A percentile compares a stretch with the other conserved stretches of the same genome.
Conservation (phyloP, 2,113 vertebrate genomes). For the Nannobrachium achirus region DNA sequence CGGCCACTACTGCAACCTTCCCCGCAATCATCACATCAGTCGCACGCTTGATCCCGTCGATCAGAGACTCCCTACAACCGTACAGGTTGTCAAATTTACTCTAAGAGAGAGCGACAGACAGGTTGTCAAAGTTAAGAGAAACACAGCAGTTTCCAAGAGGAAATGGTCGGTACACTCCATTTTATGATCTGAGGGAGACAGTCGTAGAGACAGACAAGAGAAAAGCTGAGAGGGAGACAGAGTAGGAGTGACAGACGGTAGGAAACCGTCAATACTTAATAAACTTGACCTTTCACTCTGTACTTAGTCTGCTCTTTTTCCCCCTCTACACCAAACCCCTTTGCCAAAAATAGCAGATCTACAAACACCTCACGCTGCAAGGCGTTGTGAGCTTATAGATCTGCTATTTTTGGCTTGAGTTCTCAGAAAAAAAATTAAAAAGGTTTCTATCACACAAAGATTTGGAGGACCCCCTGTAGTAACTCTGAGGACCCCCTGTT, state of each 20-base stretch:
- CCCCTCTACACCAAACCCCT: no score
- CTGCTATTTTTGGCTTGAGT: no score
- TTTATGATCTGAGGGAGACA: background rate
- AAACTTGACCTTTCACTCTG: no score
- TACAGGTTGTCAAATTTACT: constrained; percentile 99
- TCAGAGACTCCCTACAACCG: constrained; percentile 96
- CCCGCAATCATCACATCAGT: constrained; percentile 99
- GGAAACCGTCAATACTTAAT: no score
- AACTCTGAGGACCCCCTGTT: no score
- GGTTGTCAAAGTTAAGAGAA: background rate
- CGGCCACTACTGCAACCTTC: constrained; percentile 95
- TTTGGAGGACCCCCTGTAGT: no score
- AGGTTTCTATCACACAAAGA: no score
- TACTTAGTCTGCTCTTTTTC: no score
- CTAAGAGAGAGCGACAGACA: constrained; percentile 61
- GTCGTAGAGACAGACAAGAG: background rate
- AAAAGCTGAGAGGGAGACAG: background rate
- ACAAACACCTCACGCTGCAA: no score
- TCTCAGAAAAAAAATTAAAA: no score
- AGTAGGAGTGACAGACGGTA: background rate
- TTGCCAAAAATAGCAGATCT: no score
- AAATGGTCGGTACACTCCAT: background rate
- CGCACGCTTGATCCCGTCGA: constrained; percentile 97
- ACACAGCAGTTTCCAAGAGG: background rate
- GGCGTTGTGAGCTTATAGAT: no score